Conservation (phyloP, 2,113 vertebrate genomes). For the Callaeas wilsoni region DNA sequence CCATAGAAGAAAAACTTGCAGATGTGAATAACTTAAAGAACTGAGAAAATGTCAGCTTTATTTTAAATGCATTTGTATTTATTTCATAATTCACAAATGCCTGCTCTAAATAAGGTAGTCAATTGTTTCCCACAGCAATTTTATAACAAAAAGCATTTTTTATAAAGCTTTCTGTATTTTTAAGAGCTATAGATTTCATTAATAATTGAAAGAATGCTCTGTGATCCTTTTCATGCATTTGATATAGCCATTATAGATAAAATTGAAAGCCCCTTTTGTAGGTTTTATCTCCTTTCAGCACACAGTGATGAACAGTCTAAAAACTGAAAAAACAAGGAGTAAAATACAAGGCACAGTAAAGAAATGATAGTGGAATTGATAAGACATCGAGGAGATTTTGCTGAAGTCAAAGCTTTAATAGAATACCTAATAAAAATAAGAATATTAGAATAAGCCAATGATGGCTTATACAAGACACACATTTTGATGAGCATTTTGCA, state of each 20-base stretch:
- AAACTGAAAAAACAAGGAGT: background rate
- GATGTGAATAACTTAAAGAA: background rate
- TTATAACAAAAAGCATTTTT: background rate
- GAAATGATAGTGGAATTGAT: background rate
- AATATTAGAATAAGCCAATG: background rate
- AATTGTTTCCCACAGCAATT: background rate
- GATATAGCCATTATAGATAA: background rate
- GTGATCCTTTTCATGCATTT: background rate
- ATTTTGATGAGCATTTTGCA: background rate
- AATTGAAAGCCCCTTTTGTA: background rate
- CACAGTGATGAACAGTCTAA: background rate
- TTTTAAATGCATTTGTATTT: background rate
- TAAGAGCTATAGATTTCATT: background rate
- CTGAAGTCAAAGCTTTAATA: background rate
- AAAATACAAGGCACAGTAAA: background rate
- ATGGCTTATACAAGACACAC: too few relatives aligned
- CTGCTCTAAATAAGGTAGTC: background rate
- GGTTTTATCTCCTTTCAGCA: background rate
- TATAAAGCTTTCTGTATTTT: background rate
- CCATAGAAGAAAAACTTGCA: background rate
- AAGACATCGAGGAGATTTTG: background rate
- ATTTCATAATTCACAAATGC: background rate
- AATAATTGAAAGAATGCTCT: background rate
- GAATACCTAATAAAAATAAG: background rate
- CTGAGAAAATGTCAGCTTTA: background rate